Conservation (phyloP, 2,113 vertebrate species). For the Sapayoa aenigma region DNA sequence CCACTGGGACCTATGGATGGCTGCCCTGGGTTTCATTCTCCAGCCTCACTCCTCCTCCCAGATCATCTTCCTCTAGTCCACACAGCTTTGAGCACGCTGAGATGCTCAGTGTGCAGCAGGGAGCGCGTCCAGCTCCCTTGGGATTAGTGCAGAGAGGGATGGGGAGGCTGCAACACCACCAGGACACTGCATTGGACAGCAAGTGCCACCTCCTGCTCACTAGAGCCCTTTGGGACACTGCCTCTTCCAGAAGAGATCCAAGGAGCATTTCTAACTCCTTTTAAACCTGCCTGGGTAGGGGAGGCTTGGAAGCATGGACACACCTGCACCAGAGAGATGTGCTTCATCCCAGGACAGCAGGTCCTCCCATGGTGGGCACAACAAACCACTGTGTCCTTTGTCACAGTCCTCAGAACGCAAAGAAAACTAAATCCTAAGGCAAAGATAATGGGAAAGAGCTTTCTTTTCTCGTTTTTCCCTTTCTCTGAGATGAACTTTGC, state of each 20-base stretch:
- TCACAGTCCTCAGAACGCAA: not conserved
- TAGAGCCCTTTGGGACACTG: not conserved
- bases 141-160: not conserved
- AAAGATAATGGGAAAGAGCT: not conserved
- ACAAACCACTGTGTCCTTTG: not conserved
- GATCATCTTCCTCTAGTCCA: not conserved
- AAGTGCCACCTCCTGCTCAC: not conserved
- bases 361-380: not conserved
- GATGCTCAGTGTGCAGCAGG: not conserved
- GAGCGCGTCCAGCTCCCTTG: not conserved
- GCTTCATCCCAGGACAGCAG: not conserved
- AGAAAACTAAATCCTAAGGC: not conserved
- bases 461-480: not conserved
- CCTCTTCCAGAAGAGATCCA: not conserved
- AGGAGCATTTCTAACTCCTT: not conserved
- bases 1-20: fast-evolving
- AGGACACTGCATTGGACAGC: fast-evolving
- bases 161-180: fast-evolving
- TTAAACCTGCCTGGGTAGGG: not conserved
- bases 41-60: not conserved
- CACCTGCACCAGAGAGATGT: not conserved
- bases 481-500: not conserved
- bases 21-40: not conserved
- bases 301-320: not conserved
- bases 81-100: not conserved